Conservation (phyloP, 2,888 invertebrate genomes). For the Acleris cristana region DNA sequence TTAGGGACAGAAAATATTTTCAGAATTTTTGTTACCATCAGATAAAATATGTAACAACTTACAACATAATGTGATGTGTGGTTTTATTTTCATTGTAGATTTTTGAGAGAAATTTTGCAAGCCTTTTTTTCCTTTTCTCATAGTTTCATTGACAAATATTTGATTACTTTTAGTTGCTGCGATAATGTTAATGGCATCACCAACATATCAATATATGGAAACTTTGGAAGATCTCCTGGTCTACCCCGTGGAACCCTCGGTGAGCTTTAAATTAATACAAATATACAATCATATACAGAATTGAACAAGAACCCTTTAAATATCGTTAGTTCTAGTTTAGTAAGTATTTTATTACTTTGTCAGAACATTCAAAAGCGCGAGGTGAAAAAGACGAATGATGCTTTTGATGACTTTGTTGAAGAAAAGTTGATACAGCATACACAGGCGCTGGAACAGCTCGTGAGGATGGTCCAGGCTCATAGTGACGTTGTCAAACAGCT, state of each 20-base stretch:
- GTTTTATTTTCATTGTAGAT: no score
- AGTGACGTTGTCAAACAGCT: constrained; percentile 54
- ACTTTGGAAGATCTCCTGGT: constrained; percentile 49
- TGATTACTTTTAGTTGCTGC: constrained; percentile 41
- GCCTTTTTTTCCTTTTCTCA: no score
- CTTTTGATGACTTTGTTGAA: constrained; percentile 54
- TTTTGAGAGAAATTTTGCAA: no score
- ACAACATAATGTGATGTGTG: no score
- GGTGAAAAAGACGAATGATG: constrained; percentile 37
- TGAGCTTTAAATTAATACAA: constrained; percentile 44
- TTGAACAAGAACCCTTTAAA: not conserved
- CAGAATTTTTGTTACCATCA: no score
- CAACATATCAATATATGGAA: constrained; percentile 45
- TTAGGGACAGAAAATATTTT: no score
- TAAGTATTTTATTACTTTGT: constrained; percentile 47
- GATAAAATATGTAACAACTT: no score
- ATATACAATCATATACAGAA: not conserved
- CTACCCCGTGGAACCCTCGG: constrained; percentile 47
- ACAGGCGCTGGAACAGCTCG: constrained; percentile 60
- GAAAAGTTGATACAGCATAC: constrained; percentile 62
- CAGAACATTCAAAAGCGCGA: constrained; percentile 57
- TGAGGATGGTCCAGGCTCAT: constrained; percentile 50
- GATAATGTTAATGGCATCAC: constrained; percentile 40
- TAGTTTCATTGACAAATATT: not conserved
- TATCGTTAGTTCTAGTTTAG: constrained; percentile 17